Conservation (phyloP, 1,140 invertebrate species). For the Eubasilissa regina region DNA sequence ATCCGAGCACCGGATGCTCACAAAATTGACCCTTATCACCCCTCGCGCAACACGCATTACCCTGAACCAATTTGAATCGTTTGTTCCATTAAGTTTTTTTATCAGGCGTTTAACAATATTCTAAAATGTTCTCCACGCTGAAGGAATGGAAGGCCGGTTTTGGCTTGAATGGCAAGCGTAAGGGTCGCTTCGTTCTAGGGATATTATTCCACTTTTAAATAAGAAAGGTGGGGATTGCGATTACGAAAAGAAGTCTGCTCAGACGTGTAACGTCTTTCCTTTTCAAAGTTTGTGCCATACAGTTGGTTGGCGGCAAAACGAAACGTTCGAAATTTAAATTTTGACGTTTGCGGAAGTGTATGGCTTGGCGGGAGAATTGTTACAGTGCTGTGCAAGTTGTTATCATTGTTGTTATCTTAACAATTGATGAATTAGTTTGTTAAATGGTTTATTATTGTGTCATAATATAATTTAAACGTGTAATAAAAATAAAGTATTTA, state of each 20-base stretch:
- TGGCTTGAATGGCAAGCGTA: constrained; percentile 5
- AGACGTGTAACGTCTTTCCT: constrained; percentile 59
- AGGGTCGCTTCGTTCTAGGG: constrained; percentile 29
- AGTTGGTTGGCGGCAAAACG: constrained; percentile 56
- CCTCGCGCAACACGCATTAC: constrained; percentile 1
- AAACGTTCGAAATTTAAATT: constrained; percentile 47
- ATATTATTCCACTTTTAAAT: constrained; percentile 44
- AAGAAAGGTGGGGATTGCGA: constrained; percentile 56
- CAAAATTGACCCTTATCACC: constrained; percentile 51
- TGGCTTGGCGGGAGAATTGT: not conserved
- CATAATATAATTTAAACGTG: not conserved
- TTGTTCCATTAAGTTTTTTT: constrained; percentile 24
- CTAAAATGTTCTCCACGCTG: not conserved
- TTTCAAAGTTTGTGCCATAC: constrained; percentile 58
- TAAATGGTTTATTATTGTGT: too few species aligned
- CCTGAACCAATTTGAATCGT: not conserved
- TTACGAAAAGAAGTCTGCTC: constrained; percentile 54
- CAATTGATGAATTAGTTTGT: too few species aligned
- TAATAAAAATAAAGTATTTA: not conserved
- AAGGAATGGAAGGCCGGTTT: constrained; percentile 7
- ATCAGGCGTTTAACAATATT: not conserved
- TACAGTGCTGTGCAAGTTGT: too few species aligned
- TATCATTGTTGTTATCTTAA: too few species aligned
- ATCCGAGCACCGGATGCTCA: not conserved
- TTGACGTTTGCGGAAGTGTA: constrained; percentile 37